These are phyloP conservation scores for Naja naja DNA, from an alignment of 2,113 vertebrate species.

Conservation along the genomic window DNA sequence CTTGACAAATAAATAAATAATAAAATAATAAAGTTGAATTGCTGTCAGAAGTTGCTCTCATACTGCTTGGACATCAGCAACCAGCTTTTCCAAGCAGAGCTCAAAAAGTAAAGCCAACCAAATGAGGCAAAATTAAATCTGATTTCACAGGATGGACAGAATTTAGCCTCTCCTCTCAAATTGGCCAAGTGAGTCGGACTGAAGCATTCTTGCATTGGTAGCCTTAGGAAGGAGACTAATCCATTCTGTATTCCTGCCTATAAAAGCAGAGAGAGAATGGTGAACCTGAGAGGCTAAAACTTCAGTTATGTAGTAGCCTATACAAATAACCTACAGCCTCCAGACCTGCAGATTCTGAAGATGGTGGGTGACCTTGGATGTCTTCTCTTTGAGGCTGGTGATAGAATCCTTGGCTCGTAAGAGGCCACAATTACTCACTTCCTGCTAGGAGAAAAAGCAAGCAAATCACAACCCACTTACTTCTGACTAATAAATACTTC, in stretches of 20 bases:
- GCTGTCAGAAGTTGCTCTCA: not conserved
- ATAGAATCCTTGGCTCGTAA: conserved; percentile 65
- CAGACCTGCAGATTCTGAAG: conserved; percentile 63
- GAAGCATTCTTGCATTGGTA: not conserved
- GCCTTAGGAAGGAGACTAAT: not conserved
- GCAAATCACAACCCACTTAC: not conserved
- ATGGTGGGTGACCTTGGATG: conserved; percentile 58
- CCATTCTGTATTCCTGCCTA: not conserved
- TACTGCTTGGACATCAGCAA: not conserved
- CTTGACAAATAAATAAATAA: no score
- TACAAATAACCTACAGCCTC: not conserved
- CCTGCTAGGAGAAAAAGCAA: conserved; percentile 37
- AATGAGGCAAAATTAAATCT: not conserved
- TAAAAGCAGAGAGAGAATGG: not conserved
- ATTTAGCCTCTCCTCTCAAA: not conserved
- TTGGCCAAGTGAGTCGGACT: not conserved
- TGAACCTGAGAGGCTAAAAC: not conserved
- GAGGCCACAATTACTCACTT: conserved; percentile 58
- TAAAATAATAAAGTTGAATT: no score
- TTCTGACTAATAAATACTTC: not conserved
- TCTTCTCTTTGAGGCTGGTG: conserved; percentile 67
- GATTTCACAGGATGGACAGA: not conserved
- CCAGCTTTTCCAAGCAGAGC: not conserved
- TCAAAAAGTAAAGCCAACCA: not conserved
- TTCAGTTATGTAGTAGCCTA: not conserved